Evolutionary conservation across 2,888 invertebrate genomes (phyloP).

Genomic region (Sinopyrophorus schimmeli): DNA sequence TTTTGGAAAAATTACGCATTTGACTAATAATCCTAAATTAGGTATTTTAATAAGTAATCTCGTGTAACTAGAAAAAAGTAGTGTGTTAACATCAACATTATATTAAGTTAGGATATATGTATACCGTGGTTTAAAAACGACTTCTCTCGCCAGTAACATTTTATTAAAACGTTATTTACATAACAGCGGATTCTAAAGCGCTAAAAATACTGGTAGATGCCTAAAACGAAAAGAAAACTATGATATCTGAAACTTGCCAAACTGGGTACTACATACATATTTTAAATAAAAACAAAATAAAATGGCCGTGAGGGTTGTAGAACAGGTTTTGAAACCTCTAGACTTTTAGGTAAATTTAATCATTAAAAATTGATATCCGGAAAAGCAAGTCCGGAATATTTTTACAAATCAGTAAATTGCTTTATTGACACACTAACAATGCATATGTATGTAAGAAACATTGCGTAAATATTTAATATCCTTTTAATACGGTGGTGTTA

Average conservation of each 20-base stretch:
- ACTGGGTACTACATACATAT: slow-evolving; percentile 29
- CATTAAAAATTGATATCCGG: slow-evolving; percentile 36
- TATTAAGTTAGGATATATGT: too few relatives aligned
- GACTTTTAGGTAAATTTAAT: slow-evolving; percentile 34
- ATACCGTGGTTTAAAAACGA: too few relatives aligned
- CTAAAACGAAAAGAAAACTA: slow-evolving; percentile 11
- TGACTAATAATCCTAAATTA: too few relatives aligned
- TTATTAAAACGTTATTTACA: slow-evolving; percentile 17
- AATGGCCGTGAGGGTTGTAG: slow-evolving; percentile 33
- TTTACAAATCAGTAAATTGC: slow-evolving; percentile 2
- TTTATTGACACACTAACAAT: slow-evolving; percentile 18
- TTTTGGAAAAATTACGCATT: too few relatives aligned
- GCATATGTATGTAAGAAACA: too few relatives aligned
- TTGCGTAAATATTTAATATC: too few relatives aligned
- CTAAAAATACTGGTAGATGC: slow-evolving; percentile 7
- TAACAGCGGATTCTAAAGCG: slow-evolving; percentile 11
- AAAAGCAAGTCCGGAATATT: slow-evolving; percentile 23
- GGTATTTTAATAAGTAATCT: too few relatives aligned
- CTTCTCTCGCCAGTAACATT: too few relatives aligned
- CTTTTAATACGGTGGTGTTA: too few relatives aligned
- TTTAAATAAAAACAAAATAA: slow-evolving; percentile 25
- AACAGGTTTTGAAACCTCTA: slow-evolving; percentile 33
- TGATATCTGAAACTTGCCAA: slow-evolving; percentile 26
- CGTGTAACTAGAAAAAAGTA: too few relatives aligned
- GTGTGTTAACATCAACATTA: too few relatives aligned